Conservation (phyloP, 2,888 invertebrate genomes). For the Nomada fucata region DNA sequence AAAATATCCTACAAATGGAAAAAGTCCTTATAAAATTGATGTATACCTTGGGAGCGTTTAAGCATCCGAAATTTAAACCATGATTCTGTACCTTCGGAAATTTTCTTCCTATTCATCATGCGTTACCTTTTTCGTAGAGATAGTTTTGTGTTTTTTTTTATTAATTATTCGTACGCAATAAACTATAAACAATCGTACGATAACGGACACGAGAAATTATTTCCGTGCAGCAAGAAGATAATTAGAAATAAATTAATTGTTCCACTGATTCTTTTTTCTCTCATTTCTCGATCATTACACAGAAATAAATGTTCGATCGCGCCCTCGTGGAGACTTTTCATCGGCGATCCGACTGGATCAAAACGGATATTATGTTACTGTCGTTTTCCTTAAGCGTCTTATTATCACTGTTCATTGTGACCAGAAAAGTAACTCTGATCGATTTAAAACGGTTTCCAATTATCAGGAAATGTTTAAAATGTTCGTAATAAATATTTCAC, state of each 20-base stretch:
- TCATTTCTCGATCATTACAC: constrained; percentile 1
- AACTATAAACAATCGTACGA: constrained; percentile 51
- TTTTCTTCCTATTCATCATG: constrained; percentile 23
- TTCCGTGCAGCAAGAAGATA: neutral
- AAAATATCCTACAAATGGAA: constrained; percentile 78
- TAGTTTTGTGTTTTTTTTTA: constrained; percentile 43
- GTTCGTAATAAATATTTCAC: constrained; percentile 17
- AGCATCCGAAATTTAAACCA: constrained; percentile 69
- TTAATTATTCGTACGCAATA: constrained; percentile 45
- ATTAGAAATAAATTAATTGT: constrained; percentile 25
- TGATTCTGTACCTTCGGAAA: constrained; percentile 26
- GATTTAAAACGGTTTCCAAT: constrained; percentile 13
- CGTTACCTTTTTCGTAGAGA: constrained; percentile 34
- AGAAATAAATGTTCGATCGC: constrained; percentile 17
- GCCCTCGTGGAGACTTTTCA: constrained; percentile 17
- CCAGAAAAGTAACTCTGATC: constrained; percentile 1
- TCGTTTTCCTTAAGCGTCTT: constrained; percentile 5
- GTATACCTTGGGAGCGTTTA: constrained; percentile 69
- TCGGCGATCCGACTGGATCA: neutral
- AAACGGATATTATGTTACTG: neutral
- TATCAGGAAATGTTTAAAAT: constrained; percentile 20
- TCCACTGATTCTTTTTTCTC: constrained; percentile 7
- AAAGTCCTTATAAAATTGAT: constrained; percentile 80
- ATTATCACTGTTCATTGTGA: constrained; percentile 12
- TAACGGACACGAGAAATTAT: constrained; percentile 23